Evolutionary conservation across 2,888 invertebrate genomes (phyloP).

Genomic region (Troides aeacus): DNA sequence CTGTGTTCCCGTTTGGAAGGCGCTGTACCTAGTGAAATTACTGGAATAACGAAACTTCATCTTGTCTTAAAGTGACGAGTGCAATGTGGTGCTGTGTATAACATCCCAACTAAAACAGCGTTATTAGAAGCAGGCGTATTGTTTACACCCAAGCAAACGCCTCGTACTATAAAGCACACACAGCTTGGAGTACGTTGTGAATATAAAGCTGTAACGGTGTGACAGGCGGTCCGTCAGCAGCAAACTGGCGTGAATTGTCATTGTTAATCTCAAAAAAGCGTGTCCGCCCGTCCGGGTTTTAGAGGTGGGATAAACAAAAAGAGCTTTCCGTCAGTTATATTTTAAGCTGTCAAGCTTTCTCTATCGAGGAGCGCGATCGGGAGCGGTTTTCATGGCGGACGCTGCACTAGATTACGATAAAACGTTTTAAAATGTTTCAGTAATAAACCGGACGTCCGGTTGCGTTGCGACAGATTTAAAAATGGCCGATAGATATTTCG

Average conservation of each 20-base stretch:
- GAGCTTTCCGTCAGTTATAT: slow-evolving; percentile 51
- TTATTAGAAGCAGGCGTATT: too few relatives aligned
- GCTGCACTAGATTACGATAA: slow-evolving; percentile 23
- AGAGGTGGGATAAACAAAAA: slow-evolving; percentile 51
- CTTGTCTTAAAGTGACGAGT: too few relatives aligned
- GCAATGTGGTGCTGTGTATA: too few relatives aligned
- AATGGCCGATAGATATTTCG: too few relatives aligned
- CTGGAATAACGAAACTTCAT: too few relatives aligned
- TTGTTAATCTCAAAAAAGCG: slow-evolving; percentile 47
- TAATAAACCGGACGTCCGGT: slow-evolving; percentile 1
- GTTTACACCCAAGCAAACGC: too few relatives aligned
- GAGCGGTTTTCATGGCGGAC: slow-evolving; percentile 35
- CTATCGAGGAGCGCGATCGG: slow-evolving; percentile 35
- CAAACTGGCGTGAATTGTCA: slow-evolving; percentile 59
- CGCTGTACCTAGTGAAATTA: too few relatives aligned
- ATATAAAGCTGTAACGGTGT: slow-evolving; percentile 38
- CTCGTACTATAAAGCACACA: too few relatives aligned
- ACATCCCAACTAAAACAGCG: too few relatives aligned
- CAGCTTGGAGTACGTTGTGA: too few relatives aligned
- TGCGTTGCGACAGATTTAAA: too few relatives aligned
- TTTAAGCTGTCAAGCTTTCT: slow-evolving; percentile 48
- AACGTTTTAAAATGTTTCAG: slow-evolving; percentile 22
- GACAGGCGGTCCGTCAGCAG: slow-evolving; percentile 36
- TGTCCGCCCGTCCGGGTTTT: slow-evolving; percentile 43
- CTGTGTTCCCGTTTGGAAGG: too few relatives aligned